These are phyloP conservation scores for Lutjanus campechanus DNA, from an alignment of 2,797 vertebrate species.

Conservation along the genomic window DNA sequence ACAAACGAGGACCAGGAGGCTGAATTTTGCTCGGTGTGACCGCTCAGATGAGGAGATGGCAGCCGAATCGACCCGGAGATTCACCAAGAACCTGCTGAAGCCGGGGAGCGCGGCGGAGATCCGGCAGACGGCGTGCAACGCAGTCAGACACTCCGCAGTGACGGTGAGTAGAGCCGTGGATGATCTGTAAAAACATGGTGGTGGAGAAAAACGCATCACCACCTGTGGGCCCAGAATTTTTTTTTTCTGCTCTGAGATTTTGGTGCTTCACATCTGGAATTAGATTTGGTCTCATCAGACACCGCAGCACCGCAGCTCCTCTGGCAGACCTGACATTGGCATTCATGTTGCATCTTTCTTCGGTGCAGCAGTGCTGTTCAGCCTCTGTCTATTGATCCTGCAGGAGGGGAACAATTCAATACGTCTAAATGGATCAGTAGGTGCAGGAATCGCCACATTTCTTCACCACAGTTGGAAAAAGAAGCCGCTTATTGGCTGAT, in stretches of 20 bases:
- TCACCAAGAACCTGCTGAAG: slow-evolving; percentile 94
- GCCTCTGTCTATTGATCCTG: slow-evolving; percentile 62
- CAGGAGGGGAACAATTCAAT: slow-evolving; percentile 38
- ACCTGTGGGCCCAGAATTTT: slow-evolving; percentile 70
- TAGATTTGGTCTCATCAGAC: slow-evolving; percentile 6
- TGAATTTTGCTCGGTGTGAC: slow-evolving; percentile 36
- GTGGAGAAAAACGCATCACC: slow-evolving; percentile 46
- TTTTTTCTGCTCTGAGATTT: not conserved
- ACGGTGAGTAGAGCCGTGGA: slow-evolving; percentile 78
- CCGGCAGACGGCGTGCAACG: slow-evolving; percentile 89
- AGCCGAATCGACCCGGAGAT: slow-evolving; percentile 92
- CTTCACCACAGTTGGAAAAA: slow-evolving; percentile 1
- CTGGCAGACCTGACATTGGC: slow-evolving; percentile 69
- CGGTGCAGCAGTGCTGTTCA: slow-evolving; percentile 60
- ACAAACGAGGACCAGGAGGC: slow-evolving; percentile 26
- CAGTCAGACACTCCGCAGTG: slow-evolving; percentile 81
- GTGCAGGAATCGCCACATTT: slow-evolving; percentile 27
- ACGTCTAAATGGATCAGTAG: slow-evolving; percentile 12
- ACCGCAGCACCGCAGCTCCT: slow-evolving; percentile 37
- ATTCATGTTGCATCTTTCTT: slow-evolving; percentile 75
- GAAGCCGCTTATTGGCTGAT: slow-evolving; percentile 27
- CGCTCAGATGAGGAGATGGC: slow-evolving; percentile 89
- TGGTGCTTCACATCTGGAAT: not conserved
- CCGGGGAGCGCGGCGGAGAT: slow-evolving; percentile 94
- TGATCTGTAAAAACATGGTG: slow-evolving; percentile 50